These are phyloP conservation scores for Colinus virginianus DNA, from an alignment of 2,113 vertebrate genomes.

Conservation along the genomic window DNA sequence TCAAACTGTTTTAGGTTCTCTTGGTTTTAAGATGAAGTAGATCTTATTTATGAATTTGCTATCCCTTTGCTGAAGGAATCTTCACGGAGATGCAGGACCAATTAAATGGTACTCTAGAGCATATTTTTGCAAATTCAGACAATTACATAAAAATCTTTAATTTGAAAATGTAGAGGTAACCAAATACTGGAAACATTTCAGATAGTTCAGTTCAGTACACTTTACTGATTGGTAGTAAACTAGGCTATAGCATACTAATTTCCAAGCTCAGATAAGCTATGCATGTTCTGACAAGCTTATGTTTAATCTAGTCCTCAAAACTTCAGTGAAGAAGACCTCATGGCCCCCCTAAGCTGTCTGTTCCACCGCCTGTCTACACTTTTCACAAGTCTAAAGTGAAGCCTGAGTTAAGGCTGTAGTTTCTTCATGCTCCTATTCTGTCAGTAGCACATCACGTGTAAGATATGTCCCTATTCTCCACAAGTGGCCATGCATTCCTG, in stretches of 20 bases:
- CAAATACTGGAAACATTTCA: not conserved
- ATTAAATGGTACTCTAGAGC: not conserved
- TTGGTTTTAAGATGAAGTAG: not conserved
- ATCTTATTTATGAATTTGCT: not conserved
- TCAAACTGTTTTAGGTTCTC: not conserved
- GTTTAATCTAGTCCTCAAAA: conserved; percentile 9
- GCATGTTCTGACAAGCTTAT: not conserved
- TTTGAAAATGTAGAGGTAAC: not conserved
- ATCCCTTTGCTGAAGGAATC: not conserved
- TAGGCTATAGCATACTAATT: not conserved
- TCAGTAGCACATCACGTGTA: fast-evolving
- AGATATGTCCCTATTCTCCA: not conserved
- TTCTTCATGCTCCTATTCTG: conserved; percentile 28
- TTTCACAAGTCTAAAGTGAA: not conserved
- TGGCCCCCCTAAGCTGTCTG: not conserved
- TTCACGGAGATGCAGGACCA: not conserved
- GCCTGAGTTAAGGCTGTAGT: not conserved
- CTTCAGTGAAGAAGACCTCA: not conserved
- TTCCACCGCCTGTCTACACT: not conserved
- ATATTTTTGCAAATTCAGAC: not conserved
- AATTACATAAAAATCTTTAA: not conserved
- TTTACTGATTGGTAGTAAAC: not conserved
- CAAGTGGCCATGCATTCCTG: not conserved
- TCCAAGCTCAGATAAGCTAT: not conserved
- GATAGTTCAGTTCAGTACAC: not conserved